A percentile compares a stretch with the other conserved stretches of the same genome.
Conservation (phyloP, 2,797 vertebrate species). For the Tokudaia muenninki region DNA sequence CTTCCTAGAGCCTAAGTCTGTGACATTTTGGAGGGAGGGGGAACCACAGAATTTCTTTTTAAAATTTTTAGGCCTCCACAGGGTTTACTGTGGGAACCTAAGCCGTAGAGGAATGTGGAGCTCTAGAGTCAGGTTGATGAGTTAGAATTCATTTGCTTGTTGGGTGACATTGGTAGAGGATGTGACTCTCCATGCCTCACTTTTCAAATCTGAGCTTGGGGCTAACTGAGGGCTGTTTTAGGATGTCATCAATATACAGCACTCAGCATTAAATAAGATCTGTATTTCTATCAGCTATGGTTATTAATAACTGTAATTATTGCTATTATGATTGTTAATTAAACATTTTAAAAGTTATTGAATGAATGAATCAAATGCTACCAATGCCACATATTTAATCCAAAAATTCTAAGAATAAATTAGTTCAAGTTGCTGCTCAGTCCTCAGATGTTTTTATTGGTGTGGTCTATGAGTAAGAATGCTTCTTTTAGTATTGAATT, state of each 20-base stretch:
- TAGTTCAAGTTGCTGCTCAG: not conserved
- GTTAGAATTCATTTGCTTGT: not conserved
- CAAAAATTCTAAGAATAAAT: constrained; percentile 23
- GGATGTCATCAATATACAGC: not conserved
- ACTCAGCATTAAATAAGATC: not conserved
- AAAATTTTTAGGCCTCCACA: not conserved
- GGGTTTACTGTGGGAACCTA: not conserved
- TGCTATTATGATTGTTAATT: not conserved
- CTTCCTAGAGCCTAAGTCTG: not conserved
- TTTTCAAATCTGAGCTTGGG: not conserved
- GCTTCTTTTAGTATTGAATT: constrained; percentile 24
- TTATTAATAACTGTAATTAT: not conserved
- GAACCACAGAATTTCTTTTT: not conserved
- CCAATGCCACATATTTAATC: not conserved
- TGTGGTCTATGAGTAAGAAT: not conserved
- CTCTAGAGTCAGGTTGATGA: not conserved
- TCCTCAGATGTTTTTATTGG: not conserved
- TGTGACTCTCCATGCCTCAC: not conserved
- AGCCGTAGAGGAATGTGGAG: not conserved
- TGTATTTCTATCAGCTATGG: not conserved
- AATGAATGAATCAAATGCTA: not conserved
- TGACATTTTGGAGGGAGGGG: rapidly evolving
- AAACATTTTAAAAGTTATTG: constrained; percentile 27
- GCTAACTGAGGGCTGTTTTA: not conserved
- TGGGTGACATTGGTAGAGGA: not conserved